These are phyloP conservation scores for Rhea pennata DNA, from an alignment of 2,113 vertebrate genomes.

Conservation along the genomic window DNA sequence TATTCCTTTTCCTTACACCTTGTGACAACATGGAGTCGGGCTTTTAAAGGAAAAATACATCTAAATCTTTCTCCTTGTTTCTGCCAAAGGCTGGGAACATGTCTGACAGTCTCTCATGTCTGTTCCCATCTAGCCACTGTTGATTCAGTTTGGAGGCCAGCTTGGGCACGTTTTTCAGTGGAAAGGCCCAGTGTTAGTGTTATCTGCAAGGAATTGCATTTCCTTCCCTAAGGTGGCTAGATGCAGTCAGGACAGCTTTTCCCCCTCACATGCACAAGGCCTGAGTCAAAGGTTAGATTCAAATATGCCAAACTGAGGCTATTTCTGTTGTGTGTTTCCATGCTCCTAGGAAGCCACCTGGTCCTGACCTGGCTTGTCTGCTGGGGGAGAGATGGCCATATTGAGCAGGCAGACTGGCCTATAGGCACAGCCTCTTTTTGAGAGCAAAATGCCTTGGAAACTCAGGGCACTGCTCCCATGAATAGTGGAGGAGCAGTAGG, in stretches of 20 bases:
- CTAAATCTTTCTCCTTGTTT: not conserved
- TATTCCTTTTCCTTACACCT: not conserved
- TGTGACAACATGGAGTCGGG: not conserved
- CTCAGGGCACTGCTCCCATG: not conserved
- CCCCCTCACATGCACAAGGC: too few species aligned
- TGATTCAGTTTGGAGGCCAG: not conserved
- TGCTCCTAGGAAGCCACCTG: not conserved
- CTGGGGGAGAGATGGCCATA: not conserved
- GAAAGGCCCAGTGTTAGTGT: rapidly evolving
- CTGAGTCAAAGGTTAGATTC: not conserved
- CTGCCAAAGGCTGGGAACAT: not conserved
- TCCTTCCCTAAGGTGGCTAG: not conserved
- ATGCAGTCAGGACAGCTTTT: not conserved
- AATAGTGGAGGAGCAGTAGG: not conserved
- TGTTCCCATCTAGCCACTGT: not conserved
- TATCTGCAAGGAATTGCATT: rapidly evolving
- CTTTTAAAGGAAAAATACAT: not conserved
- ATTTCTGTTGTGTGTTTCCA: not conserved
- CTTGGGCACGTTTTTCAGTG: not conserved
- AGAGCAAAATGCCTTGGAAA: not conserved
- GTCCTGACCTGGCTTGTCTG: not conserved
- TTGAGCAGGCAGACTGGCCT: not conserved
- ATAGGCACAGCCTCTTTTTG: not conserved
- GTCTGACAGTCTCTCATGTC: not conserved
- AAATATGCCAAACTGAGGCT: not conserved